These are phyloP conservation scores for Pangasius mekongensis DNA, from an alignment of 2,797 vertebrate genomes.

Conservation along the genomic window DNA sequence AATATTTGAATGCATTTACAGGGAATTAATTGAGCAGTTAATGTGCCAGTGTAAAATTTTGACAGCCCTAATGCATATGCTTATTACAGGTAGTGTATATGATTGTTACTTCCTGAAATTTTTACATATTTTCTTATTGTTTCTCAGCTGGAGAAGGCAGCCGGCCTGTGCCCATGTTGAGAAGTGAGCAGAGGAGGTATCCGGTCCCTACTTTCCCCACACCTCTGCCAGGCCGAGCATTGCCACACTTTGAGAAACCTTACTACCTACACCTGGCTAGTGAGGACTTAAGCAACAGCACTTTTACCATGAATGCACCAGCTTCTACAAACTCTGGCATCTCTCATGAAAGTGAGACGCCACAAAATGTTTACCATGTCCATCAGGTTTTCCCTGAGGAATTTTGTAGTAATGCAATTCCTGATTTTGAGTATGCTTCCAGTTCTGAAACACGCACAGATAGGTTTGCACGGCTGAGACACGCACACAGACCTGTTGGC, in stretches of 20 bases:
- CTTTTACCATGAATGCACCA: conserved; percentile 12
- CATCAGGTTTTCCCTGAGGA: conserved; percentile 26
- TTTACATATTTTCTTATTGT: conserved; percentile 5
- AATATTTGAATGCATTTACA: not conserved
- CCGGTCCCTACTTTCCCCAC: not conserved
- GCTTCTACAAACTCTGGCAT: not conserved
- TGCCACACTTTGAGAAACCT: not conserved
- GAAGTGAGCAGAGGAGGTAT: not conserved
- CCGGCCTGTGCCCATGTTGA: not conserved
- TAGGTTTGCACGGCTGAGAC: conserved; percentile 19
- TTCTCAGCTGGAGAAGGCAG: conserved; percentile 54
- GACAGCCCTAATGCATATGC: not conserved
- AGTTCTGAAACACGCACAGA: not conserved
- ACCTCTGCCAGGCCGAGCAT: not conserved
- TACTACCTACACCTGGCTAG: not conserved
- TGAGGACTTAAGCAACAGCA: not conserved
- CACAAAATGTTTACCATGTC: not conserved
- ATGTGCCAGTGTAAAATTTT: not conserved
- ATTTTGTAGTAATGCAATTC: not conserved
- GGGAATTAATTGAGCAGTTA: not conserved
- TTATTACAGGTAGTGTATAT: not conserved
- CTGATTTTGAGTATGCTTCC: not conserved
- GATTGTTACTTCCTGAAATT: not conserved
- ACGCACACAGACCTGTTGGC: conserved; percentile 26
- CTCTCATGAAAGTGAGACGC: not conserved